Evolutionary conservation across 37 sponge, comb jelly and placozoan genomes (phyloP).

Genomic region (Dysidea cf. avara): DNA sequence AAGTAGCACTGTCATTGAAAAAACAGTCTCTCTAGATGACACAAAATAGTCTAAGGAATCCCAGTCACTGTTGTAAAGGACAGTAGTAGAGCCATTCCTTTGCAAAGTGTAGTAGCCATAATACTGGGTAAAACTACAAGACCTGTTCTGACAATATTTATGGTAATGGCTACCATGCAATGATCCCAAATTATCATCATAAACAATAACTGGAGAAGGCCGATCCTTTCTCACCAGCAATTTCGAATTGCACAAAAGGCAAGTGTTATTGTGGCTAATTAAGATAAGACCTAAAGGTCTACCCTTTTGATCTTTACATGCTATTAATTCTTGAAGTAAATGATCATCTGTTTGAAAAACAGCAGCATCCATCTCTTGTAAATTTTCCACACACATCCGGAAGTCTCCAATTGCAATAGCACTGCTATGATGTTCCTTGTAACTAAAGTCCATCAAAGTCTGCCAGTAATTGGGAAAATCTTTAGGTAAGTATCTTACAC

Average conservation of each 20-base stretch:
- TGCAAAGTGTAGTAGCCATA: constrained; percentile 36
- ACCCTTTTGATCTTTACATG: not conserved
- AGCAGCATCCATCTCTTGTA: constrained; percentile 5
- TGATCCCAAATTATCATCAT: constrained; percentile 31
- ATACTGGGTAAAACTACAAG: constrained; percentile 22
- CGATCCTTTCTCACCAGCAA: constrained; percentile 18
- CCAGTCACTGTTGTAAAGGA: constrained; percentile 28
- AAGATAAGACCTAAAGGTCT: constrained; percentile 21
- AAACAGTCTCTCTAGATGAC: constrained; percentile 19
- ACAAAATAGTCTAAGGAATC: constrained; percentile 9
- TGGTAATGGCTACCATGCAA: constrained; percentile 37
- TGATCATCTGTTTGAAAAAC: constrained; percentile 17
- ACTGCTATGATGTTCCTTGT: not conserved
- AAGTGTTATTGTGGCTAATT: constrained; percentile 1
- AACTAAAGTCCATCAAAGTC: constrained; percentile 21
- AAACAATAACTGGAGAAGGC: constrained; percentile 21
- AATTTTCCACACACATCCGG: constrained; percentile 18
- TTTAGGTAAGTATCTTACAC: not conserved
- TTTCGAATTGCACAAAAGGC: not conserved
- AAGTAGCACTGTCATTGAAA: constrained; percentile 16
- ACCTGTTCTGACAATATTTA: constrained; percentile 11
- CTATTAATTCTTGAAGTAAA: not conserved
- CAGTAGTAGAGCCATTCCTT: not conserved
- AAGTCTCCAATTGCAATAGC: not conserved
- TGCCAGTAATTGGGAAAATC: constrained; percentile 24